phyloP scores from a whole-genome alignment of 2,888 invertebrate species.

The Emmelina monodactyla region DNA sequence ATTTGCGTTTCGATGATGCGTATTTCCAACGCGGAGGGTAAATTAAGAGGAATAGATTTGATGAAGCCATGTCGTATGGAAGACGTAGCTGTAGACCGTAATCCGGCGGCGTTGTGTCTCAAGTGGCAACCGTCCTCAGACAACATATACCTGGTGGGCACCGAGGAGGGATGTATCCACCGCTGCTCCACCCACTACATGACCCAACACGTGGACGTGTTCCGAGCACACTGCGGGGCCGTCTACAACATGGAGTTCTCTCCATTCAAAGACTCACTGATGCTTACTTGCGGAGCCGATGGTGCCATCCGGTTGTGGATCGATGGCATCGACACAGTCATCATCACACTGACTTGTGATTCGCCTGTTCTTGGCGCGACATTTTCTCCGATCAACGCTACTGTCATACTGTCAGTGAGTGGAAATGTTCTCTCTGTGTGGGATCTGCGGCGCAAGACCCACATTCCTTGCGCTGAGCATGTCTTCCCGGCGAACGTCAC shows the following conservation, averaged over 20 bases:
- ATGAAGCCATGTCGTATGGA: slow-evolving; percentile 36
- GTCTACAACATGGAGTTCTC: slow-evolving; percentile 76
- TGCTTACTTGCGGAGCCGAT: slow-evolving; percentile 81
- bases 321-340: slow-evolving; percentile 69
- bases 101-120: slow-evolving; percentile 71
- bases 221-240: slow-evolving; percentile 79
- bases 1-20: slow-evolving; percentile 71
- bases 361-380: slow-evolving; percentile 65
- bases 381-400: slow-evolving; percentile 80
- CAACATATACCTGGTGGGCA: slow-evolving; percentile 79
- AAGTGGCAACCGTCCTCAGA: slow-evolving; percentile 68
- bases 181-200: slow-evolving; percentile 84
- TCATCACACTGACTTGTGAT: slow-evolving; percentile 61
- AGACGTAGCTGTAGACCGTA: slow-evolving; percentile 65
- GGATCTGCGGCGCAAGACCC: slow-evolving; percentile 78
- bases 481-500: slow-evolving; percentile 45
- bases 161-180: slow-evolving; percentile 86
- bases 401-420: slow-evolving; percentile 74
- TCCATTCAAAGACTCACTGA: slow-evolving; percentile 73
- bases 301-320: slow-evolving; percentile 80
- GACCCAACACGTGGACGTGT: slow-evolving; percentile 74
- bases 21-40: slow-evolving; percentile 71
- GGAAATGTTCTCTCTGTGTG: slow-evolving; percentile 77
- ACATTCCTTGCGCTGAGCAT: slow-evolving; percentile 71
- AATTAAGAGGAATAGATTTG: slow-evolving; percentile 64